Evolutionary conservation across 2,888 invertebrate genomes (phyloP), one percentile per base, ranked within the genome.

Genomic region (Conistra vaccinii): DNA sequence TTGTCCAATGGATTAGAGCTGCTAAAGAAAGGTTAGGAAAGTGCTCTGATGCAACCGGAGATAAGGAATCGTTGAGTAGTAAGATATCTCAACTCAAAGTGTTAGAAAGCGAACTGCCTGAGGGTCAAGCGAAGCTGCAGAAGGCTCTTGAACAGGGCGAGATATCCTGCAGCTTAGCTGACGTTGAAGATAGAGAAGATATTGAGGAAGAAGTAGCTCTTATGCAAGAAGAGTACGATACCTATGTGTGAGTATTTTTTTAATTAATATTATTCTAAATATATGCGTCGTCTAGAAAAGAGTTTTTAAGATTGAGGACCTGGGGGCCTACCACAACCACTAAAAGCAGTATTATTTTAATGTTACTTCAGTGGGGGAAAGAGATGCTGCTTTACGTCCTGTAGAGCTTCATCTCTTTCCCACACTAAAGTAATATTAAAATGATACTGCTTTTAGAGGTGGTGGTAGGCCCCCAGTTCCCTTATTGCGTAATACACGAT

Each of bases 201-300:
- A 98, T 99, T 82, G 99, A 99, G 93, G 98, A 99, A 94, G 99
- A 99, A 96, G 98, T 99, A 71, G 99, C 98, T 74, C 96, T 98
- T 74, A 96, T 99, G 89, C 99, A 99, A 95, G 99, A 99, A 90
- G 99, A 99, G 92, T 99, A 98, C 91, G 99, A 99, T 93, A 98
- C 97, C 80, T 98, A 98, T 91, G 97, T 98, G 97, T 97, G 95
- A 97, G 97, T 97, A 32, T 32, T 29, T 29, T 58, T 32, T 20
- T 17, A 1, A 57, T 57, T 29, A 57, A 57, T 1, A 57, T 20
- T 48, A 9, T 23, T 7, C 10, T 39, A n/a, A n/a, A 35, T 6
- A 6, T 32, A 32, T 32, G 3, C 32, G 3, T 32, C 32, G 3
- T 32, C 3, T n/a, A 5, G n/a, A 55, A 55, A 53, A 55, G 5